phyloP scores from a whole-genome alignment of 2,797 vertebrate species.

The Leptodactylus fallax region DNA sequence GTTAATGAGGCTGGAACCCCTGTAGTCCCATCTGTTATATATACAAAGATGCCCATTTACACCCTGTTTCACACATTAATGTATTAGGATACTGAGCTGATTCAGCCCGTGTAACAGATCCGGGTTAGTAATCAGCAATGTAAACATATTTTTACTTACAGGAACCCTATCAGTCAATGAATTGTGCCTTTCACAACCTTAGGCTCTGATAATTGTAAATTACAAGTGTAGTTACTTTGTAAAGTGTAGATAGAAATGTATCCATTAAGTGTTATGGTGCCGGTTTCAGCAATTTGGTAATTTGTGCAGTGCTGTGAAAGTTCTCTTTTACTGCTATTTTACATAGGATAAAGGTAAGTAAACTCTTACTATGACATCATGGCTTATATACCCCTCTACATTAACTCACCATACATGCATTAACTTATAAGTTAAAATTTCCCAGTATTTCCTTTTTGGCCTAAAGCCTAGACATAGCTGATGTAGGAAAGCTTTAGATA shows the following conservation, averaged over 20 bases:
- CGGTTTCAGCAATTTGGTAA: not conserved
- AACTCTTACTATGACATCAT: too few relatives aligned
- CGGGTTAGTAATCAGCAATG: slow-evolving; percentile 1
- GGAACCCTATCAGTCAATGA: slow-evolving; percentile 2
- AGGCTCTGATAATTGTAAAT: not conserved
- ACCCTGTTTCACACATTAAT: not conserved
- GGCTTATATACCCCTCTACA: too few relatives aligned
- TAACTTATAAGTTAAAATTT: too few relatives aligned
- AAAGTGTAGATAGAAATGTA: not conserved
- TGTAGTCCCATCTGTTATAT: not conserved
- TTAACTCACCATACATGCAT: too few relatives aligned
- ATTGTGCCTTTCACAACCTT: not conserved
- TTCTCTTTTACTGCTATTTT: not conserved
- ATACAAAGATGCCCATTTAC: slow-evolving; percentile 27
- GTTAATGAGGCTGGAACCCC: slow-evolving; percentile 29
- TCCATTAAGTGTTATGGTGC: not conserved
- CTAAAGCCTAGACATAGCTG: too few relatives aligned
- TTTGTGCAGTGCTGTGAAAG: not conserved
- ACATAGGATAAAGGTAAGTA: too few relatives aligned
- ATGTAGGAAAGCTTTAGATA: too few relatives aligned
- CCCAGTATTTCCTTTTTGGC: too few relatives aligned
- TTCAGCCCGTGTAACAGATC: not conserved
- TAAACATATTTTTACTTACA: not conserved
- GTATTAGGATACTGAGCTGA: not conserved
- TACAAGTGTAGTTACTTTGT: not conserved